These are phyloP conservation scores for Cyphomyrus discorhynchus DNA, from an alignment of 2,113 vertebrate species.

Conservation along the genomic window DNA sequence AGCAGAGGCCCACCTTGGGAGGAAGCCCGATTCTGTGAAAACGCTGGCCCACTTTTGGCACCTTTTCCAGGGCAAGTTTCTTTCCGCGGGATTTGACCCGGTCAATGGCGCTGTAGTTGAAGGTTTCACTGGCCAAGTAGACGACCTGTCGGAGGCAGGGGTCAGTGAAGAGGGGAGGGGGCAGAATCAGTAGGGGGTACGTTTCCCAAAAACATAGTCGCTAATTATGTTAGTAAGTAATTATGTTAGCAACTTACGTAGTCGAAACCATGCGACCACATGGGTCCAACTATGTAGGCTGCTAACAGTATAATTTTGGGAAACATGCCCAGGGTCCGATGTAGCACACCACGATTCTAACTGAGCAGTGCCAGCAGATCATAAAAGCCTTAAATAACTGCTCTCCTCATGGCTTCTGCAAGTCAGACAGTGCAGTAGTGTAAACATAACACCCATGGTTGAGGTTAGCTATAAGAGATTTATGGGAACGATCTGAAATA, in stretches of 20 bases:
- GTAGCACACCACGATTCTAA: neutral
- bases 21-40: constrained; percentile 82
- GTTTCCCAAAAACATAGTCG: neutral
- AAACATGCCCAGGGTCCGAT: neutral
- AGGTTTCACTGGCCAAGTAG: constrained; percentile 89
- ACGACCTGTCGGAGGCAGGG: constrained; percentile 71
- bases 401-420: neutral
- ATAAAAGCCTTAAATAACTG: neutral
- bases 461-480: neutral
- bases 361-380: neutral
- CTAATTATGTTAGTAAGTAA: neutral
- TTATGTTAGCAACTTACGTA: neutral
- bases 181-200: neutral
- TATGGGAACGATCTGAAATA: neutral
- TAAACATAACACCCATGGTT: neutral
- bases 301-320: neutral
- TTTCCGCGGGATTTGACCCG: constrained; percentile 84
- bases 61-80: constrained; percentile 85
- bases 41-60: constrained; percentile 85
- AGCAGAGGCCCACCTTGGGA: constrained; percentile 71
- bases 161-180: neutral
- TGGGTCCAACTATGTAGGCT: neutral
- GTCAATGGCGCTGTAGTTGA: constrained; percentile 97
- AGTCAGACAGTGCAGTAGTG: neutral
- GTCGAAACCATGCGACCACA: neutral